Conservation (phyloP, 2,888 invertebrate genomes). For the Leptura quadrifasciata region DNA sequence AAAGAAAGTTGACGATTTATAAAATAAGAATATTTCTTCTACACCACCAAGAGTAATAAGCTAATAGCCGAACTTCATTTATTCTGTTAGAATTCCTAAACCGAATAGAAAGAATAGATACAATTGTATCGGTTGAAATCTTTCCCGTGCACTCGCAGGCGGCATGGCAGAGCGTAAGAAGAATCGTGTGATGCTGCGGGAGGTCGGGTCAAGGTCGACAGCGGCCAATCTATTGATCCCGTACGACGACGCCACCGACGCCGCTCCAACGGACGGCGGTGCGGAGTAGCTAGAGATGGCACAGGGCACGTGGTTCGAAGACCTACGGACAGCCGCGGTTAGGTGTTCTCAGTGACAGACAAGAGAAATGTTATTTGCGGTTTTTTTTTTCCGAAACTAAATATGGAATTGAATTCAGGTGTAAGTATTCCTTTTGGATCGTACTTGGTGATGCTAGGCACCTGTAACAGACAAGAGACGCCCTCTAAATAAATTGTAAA, state of each 20-base stretch:
- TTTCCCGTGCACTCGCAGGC: conserved; percentile 13
- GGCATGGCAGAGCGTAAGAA: conserved; percentile 20
- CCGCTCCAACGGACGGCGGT: conserved; percentile 30
- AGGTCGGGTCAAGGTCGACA: conserved; percentile 71
- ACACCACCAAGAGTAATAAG: not conserved
- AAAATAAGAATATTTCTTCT: too few species aligned
- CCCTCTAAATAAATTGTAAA: not conserved
- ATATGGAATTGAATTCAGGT: not conserved
- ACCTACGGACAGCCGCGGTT: conserved; percentile 9
- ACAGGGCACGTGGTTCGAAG: conserved; percentile 29
- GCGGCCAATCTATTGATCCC: conserved; percentile 71
- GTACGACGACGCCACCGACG: conserved; percentile 60
- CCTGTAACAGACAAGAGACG: not conserved
- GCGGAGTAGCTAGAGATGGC: conserved; percentile 29
- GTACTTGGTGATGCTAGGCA: not conserved
- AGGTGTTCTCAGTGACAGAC: not conserved
- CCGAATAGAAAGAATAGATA: conserved; percentile 2
- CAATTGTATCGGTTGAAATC: conserved; percentile 8
- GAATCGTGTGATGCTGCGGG: conserved; percentile 65
- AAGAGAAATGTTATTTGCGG: not conserved
- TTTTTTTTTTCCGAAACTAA: not conserved
- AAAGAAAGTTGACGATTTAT: too few species aligned
- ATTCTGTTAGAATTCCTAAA: too few species aligned
- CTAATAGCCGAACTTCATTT: not conserved
- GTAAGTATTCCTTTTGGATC: not conserved